Conservation (phyloP, 2,113 vertebrate species). For the Alethe diademata region DNA sequence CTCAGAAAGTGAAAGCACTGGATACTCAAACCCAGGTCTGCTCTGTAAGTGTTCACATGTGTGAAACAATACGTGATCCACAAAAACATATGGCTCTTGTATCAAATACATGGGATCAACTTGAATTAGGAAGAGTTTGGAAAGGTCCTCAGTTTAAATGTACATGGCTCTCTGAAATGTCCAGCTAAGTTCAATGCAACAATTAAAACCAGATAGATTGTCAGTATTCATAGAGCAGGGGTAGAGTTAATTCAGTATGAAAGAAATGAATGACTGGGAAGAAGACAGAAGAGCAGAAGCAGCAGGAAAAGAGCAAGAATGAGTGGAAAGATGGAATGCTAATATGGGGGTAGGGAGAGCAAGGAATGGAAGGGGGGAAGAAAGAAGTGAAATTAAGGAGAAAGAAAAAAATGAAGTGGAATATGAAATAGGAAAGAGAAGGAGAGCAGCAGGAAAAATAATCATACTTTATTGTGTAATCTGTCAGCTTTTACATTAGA, state of each 20-base stretch:
- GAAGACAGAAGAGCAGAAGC: not conserved
- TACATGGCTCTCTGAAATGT: constrained; percentile 28
- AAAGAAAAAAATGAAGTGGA: not conserved
- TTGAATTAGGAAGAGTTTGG: constrained; percentile 62
- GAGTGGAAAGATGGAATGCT: not conserved
- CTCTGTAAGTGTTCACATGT: constrained; percentile 29
- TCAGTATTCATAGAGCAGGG: constrained; percentile 16
- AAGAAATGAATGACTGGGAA: constrained; percentile 33
- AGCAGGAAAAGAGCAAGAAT: not conserved
- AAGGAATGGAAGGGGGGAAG: not conserved
- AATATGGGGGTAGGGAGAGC: not conserved
- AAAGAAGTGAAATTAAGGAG: not conserved
- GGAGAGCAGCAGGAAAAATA: not conserved
- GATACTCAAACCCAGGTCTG: not conserved
- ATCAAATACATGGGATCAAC: constrained; percentile 39
- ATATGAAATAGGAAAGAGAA: not conserved
- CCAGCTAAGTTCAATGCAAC: constrained; percentile 38
- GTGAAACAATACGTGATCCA: constrained; percentile 26
- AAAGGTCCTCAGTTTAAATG: constrained; percentile 46
- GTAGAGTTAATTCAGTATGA: constrained; percentile 43
- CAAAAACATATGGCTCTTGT: constrained; percentile 45
- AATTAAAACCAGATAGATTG: constrained; percentile 62
- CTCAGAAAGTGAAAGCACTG: constrained; percentile 12
- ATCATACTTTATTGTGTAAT: not conserved
- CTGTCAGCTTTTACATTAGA: not conserved